Conservation (phyloP, 1,140 invertebrate genomes). For the Drosophila truncata region DNA sequence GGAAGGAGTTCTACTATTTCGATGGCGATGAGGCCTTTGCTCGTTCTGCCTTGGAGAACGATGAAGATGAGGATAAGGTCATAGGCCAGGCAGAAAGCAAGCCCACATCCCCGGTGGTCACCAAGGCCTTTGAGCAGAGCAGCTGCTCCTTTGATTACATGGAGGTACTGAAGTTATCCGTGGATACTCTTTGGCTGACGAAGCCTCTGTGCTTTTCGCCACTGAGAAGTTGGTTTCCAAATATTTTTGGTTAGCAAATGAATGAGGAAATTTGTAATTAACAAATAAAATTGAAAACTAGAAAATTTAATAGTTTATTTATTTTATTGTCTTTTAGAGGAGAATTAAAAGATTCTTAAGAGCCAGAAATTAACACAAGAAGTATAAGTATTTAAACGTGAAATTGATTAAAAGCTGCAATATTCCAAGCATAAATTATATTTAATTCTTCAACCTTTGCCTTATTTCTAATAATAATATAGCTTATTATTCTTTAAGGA, state of each 20-base stretch:
- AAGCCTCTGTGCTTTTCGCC: constrained; percentile 78
- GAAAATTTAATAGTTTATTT: not conserved
- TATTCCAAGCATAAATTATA: too few relatives aligned
- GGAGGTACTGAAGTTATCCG: constrained; percentile 74
- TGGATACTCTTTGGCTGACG: constrained; percentile 79
- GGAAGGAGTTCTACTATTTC: constrained; percentile 80
- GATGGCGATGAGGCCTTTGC: constrained; percentile 80
- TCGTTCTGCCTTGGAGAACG: constrained; percentile 60
- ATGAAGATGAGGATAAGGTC: constrained; percentile 34
- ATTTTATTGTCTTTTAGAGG: not conserved
- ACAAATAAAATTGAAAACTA: constrained; percentile 14
- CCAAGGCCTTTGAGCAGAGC: constrained; percentile 65
- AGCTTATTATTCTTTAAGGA: not conserved
- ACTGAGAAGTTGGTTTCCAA: constrained; percentile 74
- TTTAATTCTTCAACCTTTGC: not conserved
- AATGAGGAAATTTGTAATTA: not conserved
- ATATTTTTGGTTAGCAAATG: constrained; percentile 66
- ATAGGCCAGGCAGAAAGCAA: not conserved
- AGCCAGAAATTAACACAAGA: not conserved
- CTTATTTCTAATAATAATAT: not conserved
- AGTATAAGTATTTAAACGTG: too few relatives aligned
- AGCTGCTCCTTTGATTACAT: constrained; percentile 75
- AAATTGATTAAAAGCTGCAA: too few relatives aligned
- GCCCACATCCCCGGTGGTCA: constrained; percentile 14
- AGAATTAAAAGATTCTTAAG: not conserved